phyloP scores from a whole-genome alignment of 2,113 vertebrate genomes.

The Panthera uncia region DNA sequence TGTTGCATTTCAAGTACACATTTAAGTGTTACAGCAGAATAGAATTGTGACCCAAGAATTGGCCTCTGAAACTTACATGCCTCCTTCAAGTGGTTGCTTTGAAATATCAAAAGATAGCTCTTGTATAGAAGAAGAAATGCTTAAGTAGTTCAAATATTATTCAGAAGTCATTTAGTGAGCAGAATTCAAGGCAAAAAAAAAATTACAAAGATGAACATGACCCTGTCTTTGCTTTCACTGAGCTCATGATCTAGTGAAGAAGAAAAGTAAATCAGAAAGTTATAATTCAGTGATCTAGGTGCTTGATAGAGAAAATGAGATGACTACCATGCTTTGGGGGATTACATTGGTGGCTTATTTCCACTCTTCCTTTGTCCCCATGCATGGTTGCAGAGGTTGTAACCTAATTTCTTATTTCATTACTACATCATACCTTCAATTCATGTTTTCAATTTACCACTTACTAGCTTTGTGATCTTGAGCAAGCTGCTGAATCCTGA shows the following conservation, averaged over 20 bases:
- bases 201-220: not conserved
- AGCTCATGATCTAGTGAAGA: not conserved
- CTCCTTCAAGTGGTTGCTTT: not conserved
- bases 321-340: not conserved
- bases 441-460: not conserved
- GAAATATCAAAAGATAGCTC: not conserved
- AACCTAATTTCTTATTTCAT: not conserved
- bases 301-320: not conserved
- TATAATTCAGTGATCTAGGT: not conserved
- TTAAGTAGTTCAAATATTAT: not conserved
- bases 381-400: not conserved
- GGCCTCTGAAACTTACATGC: not conserved
- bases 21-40: not conserved
- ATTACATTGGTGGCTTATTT: not conserved
- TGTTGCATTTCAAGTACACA: not conserved
- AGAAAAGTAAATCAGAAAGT: not conserved
- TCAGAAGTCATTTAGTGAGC: not conserved
- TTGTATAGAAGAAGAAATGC: not conserved
- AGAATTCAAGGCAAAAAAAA: not conserved
- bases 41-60: not conserved
- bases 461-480: not conserved
- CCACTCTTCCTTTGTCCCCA: not conserved
- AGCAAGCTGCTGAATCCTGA: not conserved
- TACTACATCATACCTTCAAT: not conserved
- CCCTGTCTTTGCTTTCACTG: not conserved